Conservation (phyloP, 1,140 invertebrate genomes). For the Drosophila orena region DNA sequence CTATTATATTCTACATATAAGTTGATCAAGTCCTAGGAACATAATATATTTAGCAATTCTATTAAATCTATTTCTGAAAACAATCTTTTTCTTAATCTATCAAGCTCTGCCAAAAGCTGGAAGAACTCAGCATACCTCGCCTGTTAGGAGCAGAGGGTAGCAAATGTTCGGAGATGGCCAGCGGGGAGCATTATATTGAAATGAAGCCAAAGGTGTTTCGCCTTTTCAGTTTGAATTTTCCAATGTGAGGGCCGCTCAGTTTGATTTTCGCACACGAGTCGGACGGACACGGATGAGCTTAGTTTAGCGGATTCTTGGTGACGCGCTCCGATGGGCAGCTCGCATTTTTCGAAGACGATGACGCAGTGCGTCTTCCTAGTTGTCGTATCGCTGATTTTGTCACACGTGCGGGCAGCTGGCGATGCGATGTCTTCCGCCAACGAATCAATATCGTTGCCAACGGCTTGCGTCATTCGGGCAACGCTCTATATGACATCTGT, state of each 20-base stretch:
- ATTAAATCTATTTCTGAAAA: no score
- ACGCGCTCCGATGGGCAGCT: slow-evolving; percentile 56
- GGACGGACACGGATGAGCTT: slow-evolving; percentile 29
- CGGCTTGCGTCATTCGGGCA: slow-evolving; percentile 57
- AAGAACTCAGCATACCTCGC: not conserved
- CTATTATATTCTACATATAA: no score
- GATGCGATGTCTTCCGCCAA: slow-evolving; percentile 18
- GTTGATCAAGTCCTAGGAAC: no score
- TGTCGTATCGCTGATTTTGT: slow-evolving; percentile 18
- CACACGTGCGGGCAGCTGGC: slow-evolving; percentile 44
- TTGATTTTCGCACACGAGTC: slow-evolving; percentile 60
- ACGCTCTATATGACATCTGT: slow-evolving; percentile 50
- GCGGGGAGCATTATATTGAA: slow-evolving; percentile 47
- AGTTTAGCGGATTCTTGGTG: slow-evolving; percentile 16
- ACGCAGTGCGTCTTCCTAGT: slow-evolving; percentile 58
- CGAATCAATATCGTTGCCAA: not conserved
- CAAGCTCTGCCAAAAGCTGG: not conserved
- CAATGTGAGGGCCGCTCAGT: slow-evolving; percentile 64
- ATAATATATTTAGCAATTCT: no score
- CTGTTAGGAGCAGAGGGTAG: not conserved
- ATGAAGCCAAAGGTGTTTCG: slow-evolving; percentile 64
- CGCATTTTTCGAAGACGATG: slow-evolving; percentile 44
- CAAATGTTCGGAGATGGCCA: slow-evolving; percentile 15
- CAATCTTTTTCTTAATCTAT: no score
- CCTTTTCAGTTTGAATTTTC: slow-evolving; percentile 48